phyloP scores from a whole-genome alignment of 1,140 invertebrate genomes.

The Parapsyche elsis region DNA sequence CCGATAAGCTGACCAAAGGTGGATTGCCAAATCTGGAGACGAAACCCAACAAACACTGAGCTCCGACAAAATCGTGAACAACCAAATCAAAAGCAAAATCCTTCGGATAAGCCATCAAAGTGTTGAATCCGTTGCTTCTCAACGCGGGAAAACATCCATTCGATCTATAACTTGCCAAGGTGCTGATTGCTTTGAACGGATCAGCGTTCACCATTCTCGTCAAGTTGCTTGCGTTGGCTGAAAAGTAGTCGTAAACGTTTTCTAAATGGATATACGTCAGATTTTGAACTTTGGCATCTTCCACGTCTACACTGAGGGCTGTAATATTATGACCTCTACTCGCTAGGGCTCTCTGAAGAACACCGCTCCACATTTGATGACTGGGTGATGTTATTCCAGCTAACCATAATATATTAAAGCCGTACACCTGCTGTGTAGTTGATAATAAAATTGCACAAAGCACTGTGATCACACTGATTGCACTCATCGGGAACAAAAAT shows the following conservation, averaged over 20 bases:
- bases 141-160: slow-evolving; percentile 48
- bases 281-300: slow-evolving; percentile 46
- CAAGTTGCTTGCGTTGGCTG: slow-evolving; percentile 14
- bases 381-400: slow-evolving; percentile 51
- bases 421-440: neutral
- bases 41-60: slow-evolving; percentile 54
- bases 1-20: slow-evolving; percentile 49
- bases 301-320: slow-evolving; percentile 51
- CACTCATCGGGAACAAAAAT: neutral
- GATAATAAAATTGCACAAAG: neutral
- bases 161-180: slow-evolving; percentile 47
- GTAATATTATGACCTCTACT: slow-evolving; percentile 56
- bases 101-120: slow-evolving; percentile 51
- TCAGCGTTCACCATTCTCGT: slow-evolving; percentile 27
- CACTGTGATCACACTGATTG: neutral
- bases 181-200: slow-evolving; percentile 39
- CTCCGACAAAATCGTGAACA: slow-evolving; percentile 55
- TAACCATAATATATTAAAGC: slow-evolving; percentile 51
- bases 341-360: slow-evolving; percentile 51
- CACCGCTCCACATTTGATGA: slow-evolving; percentile 53
- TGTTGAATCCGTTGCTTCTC: slow-evolving; percentile 43
- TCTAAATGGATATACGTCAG: slow-evolving; percentile 55
- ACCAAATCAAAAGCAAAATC: slow-evolving; percentile 57
- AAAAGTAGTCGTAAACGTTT: slow-evolving; percentile 50
- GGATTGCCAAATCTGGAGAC: slow-evolving; percentile 54